Base-by-base conservation (phyloP, 2,797 vertebrate species). In the Corythornis leucogaster region DNA sequence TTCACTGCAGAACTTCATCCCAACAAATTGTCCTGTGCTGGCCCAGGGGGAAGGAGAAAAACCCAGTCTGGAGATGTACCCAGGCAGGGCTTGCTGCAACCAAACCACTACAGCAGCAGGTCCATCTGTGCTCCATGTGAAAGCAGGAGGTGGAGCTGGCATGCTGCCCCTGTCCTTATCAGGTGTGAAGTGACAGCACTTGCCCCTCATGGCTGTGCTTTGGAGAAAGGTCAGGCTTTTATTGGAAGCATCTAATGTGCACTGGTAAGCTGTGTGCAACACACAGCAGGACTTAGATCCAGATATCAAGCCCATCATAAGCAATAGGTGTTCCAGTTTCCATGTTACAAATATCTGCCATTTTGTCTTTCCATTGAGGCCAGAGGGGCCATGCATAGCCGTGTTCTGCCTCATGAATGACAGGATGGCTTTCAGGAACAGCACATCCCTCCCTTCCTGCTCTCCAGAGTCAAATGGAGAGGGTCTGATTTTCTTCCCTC, bases 141-240 rank as follows among this genome's bases (percentile, higher is more conserved):
- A 31, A 14, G 54, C 54, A 55, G 62, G 40, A 58, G 58, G 46
- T 57, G 42, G 28, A 46, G 48, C 18, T 35, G 53, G n/a, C 16
- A 3, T 0, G 0, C 40, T 55, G 70, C 31, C 30, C 33, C 22
- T 19, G 28, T 64, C 17, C 55, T 42, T 25, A n/a, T 0, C 1
- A 1, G 26, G 9, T 38, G 28, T 28, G 75, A 66, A 77, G 61
- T n/a, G 58, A 26, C 58, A 71, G 43, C 40, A 59, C 3, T 35
- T 48, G 55, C 59, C 30, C 42, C 31, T 71, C 33, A 9, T 4
- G 12, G 43, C 33, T 54, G 54, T 55, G 54, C n/a, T 75, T 66
- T 40, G 76, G 42, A 69, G 55, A 48, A 35, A 19, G 28, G 30
- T 55, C 53, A 46, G n/a, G 7, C 5, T 75, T 80, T 64, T 30